Conservation (phyloP, 2,797 vertebrate genomes). For the Euphonia xanthogaster region DNA sequence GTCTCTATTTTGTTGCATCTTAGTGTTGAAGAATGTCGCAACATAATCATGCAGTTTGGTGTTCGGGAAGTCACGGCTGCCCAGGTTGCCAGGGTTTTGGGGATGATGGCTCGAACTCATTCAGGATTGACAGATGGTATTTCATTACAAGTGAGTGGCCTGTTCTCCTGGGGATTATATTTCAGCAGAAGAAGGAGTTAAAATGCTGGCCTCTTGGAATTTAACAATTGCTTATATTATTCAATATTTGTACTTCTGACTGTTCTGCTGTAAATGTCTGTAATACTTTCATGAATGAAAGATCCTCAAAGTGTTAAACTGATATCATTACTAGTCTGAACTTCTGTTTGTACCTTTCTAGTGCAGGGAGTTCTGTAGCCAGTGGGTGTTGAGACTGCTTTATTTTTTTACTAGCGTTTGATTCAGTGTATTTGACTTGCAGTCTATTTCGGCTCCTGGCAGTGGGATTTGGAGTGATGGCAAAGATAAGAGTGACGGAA, state of each 20-base stretch:
- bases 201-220: neutral
- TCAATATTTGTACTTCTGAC: neutral
- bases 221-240: neutral
- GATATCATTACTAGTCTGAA: neutral
- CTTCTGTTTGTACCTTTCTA: neutral
- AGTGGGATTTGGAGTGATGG: constrained; percentile 99
- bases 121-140: constrained; percentile 95
- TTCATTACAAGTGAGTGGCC: constrained; percentile 86
- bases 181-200: neutral
- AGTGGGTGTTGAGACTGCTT: neutral
- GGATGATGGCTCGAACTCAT: constrained; percentile 99
- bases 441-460: constrained; percentile 96
- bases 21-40: constrained; percentile 98
- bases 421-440: constrained; percentile 29
- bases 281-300: neutral
- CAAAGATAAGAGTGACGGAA: constrained; percentile 96
- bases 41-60: constrained; percentile 96
- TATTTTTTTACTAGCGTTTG: neutral
- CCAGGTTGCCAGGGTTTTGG: constrained; percentile 96
- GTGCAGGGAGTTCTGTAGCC: neutral
- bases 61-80: constrained; percentile 96
- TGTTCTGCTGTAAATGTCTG: neutral
- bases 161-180: neutral
- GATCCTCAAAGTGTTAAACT: neutral
- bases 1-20: neutral